phyloP scores from a whole-genome alignment of 2,797 vertebrate species.

The Poeciliopsis infans region DNA sequence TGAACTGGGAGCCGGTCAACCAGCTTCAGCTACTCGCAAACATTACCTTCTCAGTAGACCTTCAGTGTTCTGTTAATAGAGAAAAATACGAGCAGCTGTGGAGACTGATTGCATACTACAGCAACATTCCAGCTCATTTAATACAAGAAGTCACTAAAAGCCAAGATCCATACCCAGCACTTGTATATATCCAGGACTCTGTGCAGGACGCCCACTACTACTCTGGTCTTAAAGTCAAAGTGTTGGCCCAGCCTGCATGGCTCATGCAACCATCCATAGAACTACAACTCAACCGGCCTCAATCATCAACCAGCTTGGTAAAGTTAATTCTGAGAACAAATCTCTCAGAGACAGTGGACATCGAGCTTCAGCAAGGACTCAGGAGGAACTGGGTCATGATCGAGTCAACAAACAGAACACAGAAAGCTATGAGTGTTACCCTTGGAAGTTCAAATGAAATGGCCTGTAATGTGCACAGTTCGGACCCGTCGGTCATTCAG shows the following conservation, averaged over 20 bases:
- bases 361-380: constrained; percentile 61
- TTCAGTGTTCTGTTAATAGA: constrained; percentile 87
- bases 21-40: constrained; percentile 79
- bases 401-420: constrained; percentile 72
- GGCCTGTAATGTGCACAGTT: constrained; percentile 83
- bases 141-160: constrained; percentile 74
- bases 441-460: constrained; percentile 80
- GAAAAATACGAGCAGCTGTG: constrained; percentile 89
- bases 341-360: constrained; percentile 70
- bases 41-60: constrained; percentile 80
- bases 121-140: constrained; percentile 87
- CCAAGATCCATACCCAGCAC: constrained; percentile 75
- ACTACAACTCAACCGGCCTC: constrained; percentile 87
- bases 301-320: constrained; percentile 84
- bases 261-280: constrained; percentile 84
- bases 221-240: constrained; percentile 86
- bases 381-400: constrained; percentile 87
- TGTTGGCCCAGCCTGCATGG: constrained; percentile 84
- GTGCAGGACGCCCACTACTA: constrained; percentile 87
- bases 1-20: constrained; percentile 82
- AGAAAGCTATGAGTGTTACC: constrained; percentile 64
- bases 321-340: constrained; percentile 78
- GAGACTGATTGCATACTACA: constrained; percentile 94
- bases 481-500: constrained; percentile 75
- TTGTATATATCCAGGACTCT: constrained; percentile 84